Evolutionary conservation across 2,113 vertebrate species (phyloP), one percentile per base, ranked within the genome.

Genomic region (Ahaetulla prasina): DNA sequence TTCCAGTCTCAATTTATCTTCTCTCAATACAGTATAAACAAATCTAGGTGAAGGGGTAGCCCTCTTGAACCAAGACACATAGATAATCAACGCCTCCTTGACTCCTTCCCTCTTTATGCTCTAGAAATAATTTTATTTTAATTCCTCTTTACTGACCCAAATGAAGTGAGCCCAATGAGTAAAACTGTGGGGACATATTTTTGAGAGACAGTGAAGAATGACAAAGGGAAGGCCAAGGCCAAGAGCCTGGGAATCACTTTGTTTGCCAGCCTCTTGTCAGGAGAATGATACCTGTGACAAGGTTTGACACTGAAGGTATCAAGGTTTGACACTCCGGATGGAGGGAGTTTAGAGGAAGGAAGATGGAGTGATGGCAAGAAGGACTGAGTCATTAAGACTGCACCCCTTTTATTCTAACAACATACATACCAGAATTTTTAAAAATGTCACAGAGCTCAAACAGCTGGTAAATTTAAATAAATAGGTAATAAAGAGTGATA

Each of bases 361-460:
- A 54, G 54, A 60, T 63, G 89, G 93, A 89, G 50, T 2, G 0
- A 92, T 88, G 94, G 94, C 94, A 95, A 91, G 88, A 93, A 96
- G 94, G 94, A 80, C 96, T 95, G 87, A 89, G 87, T 93, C 90
- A 92, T 94, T 95, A 92, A 53, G 94, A 89, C 88, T 88, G 94
- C 92, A 95, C 94, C n/a, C 92, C 14, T 50, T 94, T 95, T 91
- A 35, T 95, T 92, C 0, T 96, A 96, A 96, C 95, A 96, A 93
- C 95, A 84, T 80, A 94, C 94, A 52, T 80, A 94, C 89, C 53
- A 92, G 91, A 90, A 92, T 94, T 95, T 96, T 95, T 93, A 95
- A 94, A 96, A 97, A 95, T 94, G 87, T 94, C 94, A 94, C 2
- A 0, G 93, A 96, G 95, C 93, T 95, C 95, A n/a, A n/a, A n/a